phyloP scores from a whole-genome alignment of 2,888 invertebrate species.

The Zelleria hepariella region DNA sequence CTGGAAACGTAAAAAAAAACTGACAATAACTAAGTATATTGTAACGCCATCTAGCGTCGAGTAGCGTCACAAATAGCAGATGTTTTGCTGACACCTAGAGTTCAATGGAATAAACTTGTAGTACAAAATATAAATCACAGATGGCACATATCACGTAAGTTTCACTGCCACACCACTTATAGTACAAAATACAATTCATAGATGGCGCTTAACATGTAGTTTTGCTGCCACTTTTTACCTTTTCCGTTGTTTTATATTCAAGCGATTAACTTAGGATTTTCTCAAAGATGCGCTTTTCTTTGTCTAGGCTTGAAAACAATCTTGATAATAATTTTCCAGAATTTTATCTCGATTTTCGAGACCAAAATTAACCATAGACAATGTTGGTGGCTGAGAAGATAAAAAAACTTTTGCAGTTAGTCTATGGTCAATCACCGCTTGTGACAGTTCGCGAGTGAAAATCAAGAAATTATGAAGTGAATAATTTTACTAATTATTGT shows the following conservation, averaged over 20 bases:
- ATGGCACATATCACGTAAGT: not conserved
- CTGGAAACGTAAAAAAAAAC: too few relatives aligned
- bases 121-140: not conserved
- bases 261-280: too few relatives aligned
- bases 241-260: too few relatives aligned
- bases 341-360: too few relatives aligned
- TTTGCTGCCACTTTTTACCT: too few relatives aligned
- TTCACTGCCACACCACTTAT: too few relatives aligned
- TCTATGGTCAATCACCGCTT: conserved; percentile 42
- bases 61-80: not conserved
- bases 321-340: too few relatives aligned
- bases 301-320: too few relatives aligned
- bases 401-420: conserved; percentile 12
- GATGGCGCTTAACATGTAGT: too few relatives aligned
- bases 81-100: not conserved
- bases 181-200: too few relatives aligned
- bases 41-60: not conserved
- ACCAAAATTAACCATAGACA: not conserved
- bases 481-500: conserved; percentile 52
- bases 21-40: too few relatives aligned
- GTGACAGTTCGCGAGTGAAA: conserved; percentile 45
- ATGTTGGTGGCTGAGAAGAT: not conserved
- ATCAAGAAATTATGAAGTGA: conserved; percentile 48
- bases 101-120: not conserved
- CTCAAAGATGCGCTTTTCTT: too few relatives aligned